Conservation (phyloP, 2,888 invertebrate genomes). For the Morpho deidamia region DNA sequence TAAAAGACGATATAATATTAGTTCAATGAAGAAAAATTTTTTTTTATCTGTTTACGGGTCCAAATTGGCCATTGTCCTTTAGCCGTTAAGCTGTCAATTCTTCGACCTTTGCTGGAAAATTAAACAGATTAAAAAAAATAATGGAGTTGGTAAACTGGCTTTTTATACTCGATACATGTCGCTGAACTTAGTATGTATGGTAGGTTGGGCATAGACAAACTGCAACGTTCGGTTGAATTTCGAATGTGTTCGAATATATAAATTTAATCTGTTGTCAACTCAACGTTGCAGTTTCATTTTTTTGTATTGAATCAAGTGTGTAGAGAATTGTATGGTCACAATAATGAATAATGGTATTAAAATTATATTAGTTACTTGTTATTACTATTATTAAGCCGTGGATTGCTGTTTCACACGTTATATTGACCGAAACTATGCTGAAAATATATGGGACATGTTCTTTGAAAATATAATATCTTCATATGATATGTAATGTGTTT, state of each 20-base stretch:
- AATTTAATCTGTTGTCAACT: conserved; percentile 27
- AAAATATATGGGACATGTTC: conserved; percentile 71
- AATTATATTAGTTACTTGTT: conserved; percentile 75
- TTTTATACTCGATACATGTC: conserved; percentile 56
- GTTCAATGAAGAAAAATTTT: neutral
- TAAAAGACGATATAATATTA: neutral
- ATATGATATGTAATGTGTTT: conserved; percentile 50
- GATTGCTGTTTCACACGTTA: conserved; percentile 65
- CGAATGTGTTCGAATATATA: conserved; percentile 18
- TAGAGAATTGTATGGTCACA: conserved; percentile 56
- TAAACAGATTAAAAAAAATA: conserved; percentile 7
- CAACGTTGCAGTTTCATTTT: conserved; percentile 48
- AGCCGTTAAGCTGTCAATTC: conserved; percentile 28
- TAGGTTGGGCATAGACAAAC: conserved; percentile 55
- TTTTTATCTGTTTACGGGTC: conserved; percentile 22
- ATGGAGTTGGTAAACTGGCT: conserved; percentile 55
- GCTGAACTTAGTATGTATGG: conserved; percentile 59
- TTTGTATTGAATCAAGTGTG: conserved; percentile 68
- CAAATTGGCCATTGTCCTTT: conserved; percentile 40
- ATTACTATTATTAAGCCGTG: conserved; percentile 43
- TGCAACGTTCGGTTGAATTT: conserved; percentile 44
- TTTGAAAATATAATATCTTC: conserved; percentile 78
- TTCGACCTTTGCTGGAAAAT: conserved; percentile 17
- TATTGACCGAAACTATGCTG: conserved; percentile 72
- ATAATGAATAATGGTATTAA: conserved; percentile 57